Percentiles rank a stretch among this genome's conserved stretches.
Evolutionary conservation across 2,113 vertebrate species (phyloP).

Genomic region (Limnothrissa miodon): DNA sequence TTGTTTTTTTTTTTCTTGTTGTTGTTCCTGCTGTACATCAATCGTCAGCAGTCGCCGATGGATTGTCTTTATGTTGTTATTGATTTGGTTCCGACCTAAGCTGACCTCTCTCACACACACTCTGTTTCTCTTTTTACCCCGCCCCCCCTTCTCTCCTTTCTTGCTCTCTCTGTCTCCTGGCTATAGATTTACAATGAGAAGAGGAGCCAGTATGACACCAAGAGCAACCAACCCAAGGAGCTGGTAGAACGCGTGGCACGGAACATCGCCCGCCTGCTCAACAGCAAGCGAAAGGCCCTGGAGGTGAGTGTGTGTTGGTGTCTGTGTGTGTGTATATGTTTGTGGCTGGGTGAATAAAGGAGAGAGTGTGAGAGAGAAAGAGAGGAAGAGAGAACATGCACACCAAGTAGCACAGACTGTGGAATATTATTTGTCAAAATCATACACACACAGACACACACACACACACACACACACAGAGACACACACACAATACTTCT

Average conservation of each 20-base stretch:
- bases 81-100: neutral
- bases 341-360: neutral
- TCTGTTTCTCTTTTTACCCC: neutral
- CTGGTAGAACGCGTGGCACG: conserved; percentile 92
- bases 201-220: conserved; percentile 91
- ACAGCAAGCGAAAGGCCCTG: conserved; percentile 93
- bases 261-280: conserved; percentile 92
- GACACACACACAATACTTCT: neutral
- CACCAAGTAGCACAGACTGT: no score
- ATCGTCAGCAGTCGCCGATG: neutral
- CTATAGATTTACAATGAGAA: conserved; percentile 95
- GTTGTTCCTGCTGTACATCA: neutral
- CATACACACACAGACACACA: neutral
- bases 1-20: neutral
- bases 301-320: conserved; percentile 78
- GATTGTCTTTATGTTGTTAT: conserved; percentile 7
- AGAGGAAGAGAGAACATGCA: neutral
- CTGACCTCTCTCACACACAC: neutral
- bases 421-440: neutral
- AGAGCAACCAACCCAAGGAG: conserved; percentile 89
- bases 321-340: neutral
- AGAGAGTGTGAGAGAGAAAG: neutral
- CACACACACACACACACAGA: neutral
- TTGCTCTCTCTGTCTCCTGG: conserved; percentile 23
- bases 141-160: neutral